Base-by-base conservation (phyloP, 2,888 invertebrate genomes). In the Brenthis ino region DNA sequence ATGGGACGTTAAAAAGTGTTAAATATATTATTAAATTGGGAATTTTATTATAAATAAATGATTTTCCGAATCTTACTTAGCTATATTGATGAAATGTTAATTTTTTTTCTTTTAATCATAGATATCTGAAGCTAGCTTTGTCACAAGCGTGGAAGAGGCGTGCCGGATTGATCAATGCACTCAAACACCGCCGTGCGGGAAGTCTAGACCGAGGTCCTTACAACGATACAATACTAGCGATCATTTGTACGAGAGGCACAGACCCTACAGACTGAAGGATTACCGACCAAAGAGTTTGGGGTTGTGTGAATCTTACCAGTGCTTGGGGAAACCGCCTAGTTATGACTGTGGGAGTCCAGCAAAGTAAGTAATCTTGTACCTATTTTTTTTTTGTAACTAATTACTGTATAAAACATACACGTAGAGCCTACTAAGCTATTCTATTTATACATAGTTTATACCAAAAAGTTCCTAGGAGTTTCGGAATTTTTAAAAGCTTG, bases 201-300 rank as follows among this genome's bases (percentile, higher is more conserved):
- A 88, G 78, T 75, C 84, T 54, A 85, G 88, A 73, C 94, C 94
- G 71, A 85, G 91, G 75, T 88, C 88, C 69, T 87, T 94, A 70
- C 93, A 93, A 84, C 86, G 94, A 82, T 92, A 93, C 80, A 88
- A 94, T 83, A 94, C 94, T 16, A 87, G 91, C 57, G 94, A 94
- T 87, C 85, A 93, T 82, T 77, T 89, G 75, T 76, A 85, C 84
- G 89, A 88, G 77, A 72, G 85, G 67, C 82, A 85, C 79, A 81
- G 82, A 69, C 75, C 83, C 54, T 77, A 82, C 75, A 79, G 85
- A 65, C 74, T 77, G 73, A 86, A 82, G 77, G 87, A 88, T 64
- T 73, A 74, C 57, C 75, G 89, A 70, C 88, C 88, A 50, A 89
- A 87, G 80, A 86, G 86, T 73, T 77, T 92, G 72, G 91, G 86